Conservation (phyloP, 2,888 invertebrate genomes). For the Tachina grossa region DNA sequence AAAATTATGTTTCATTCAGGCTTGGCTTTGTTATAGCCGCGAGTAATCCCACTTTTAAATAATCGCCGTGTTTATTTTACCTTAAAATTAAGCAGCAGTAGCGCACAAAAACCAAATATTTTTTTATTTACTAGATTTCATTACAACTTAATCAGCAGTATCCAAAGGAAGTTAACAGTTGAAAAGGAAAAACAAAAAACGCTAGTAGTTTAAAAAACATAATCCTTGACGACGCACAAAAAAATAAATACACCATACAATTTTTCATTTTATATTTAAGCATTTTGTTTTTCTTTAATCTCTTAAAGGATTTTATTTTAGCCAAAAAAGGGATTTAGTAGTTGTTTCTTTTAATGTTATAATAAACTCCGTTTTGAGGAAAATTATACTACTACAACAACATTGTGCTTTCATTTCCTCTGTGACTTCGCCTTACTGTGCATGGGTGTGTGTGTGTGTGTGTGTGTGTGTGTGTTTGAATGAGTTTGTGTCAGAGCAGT, state of each 20-base stretch:
- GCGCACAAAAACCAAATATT: slow-evolving; percentile 19
- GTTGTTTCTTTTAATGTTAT: slow-evolving; percentile 44
- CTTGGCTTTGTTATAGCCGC: not conserved
- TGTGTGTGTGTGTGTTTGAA: not conserved
- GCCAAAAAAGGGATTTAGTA: slow-evolving; percentile 55
- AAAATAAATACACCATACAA: slow-evolving; percentile 11
- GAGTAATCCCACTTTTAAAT: slow-evolving; percentile 10
- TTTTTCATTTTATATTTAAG: slow-evolving; percentile 50
- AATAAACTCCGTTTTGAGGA: slow-evolving; percentile 53
- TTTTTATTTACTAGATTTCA: not conserved
- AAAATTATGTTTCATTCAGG: not conserved
- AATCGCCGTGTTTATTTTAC: slow-evolving; percentile 57
- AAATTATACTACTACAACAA: slow-evolving; percentile 35
- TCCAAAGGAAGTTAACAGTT: slow-evolving; percentile 21
- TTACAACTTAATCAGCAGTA: not conserved
- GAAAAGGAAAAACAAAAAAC: not conserved
- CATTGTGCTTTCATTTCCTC: slow-evolving; percentile 42
- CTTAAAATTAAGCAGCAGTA: slow-evolving; percentile 45
- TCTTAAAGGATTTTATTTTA: slow-evolving; percentile 34
- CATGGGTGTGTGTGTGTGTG: not conserved
- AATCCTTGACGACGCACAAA: slow-evolving; percentile 14
- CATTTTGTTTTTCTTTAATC: not conserved
- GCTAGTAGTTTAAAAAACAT: not conserved
- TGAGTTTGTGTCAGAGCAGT: not conserved
- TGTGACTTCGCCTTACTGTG: not conserved